Base-by-base conservation (phyloP, 64 coral and sea anemone species). In the Porites australiensis region DNA sequence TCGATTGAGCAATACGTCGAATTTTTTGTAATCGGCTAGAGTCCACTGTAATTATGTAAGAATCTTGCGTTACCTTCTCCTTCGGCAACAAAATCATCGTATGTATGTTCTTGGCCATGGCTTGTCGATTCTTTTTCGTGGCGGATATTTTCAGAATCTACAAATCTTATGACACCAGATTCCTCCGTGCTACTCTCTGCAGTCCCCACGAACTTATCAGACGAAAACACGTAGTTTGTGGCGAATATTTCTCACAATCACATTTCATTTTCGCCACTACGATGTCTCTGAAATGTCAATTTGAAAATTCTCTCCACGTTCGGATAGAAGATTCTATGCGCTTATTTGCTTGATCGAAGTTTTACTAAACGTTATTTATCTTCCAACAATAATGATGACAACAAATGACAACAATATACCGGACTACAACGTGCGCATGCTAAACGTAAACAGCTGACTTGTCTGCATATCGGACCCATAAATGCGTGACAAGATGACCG, bases 361-460 rank as follows among this genome's bases (percentile, higher is more conserved):
- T 50, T 50, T 50, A 75, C 10, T 74, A 57, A 57, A 57, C 6
- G 53, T 57, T 57, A 57, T 57, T n/a, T n/a, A n/a, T n/a, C n/a
- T n/a, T n/a, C n/a, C n/a, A n/a, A n/a, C n/a, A n/a, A 57, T 57
- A 57, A 57, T 57, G n/a, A n/a, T n/a, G n/a, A n/a, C n/a, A n/a
- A n/a, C n/a, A n/a, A n/a, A n/a, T n/a, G n/a, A n/a, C n/a, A n/a
- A n/a, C n/a, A n/a, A n/a, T n/a, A 57, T 57, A 57, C 53, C 53
- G 53, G 53, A n/a, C n/a, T 5, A 23, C 45, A 55, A 16, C 75
- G 48, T 19, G 75, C 75, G 75, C 75, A 19, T 57, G 45, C 75
- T 49, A 78, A 78, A 55, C 49, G 51, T 23, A 78, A 78, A 78
- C 75, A 78, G 75, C n/a, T 23, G 71, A 74, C 71, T 74, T 21